Evolutionary conservation across 2,888 invertebrate species (phyloP).

Genomic region (Nomada ferruginata): DNA sequence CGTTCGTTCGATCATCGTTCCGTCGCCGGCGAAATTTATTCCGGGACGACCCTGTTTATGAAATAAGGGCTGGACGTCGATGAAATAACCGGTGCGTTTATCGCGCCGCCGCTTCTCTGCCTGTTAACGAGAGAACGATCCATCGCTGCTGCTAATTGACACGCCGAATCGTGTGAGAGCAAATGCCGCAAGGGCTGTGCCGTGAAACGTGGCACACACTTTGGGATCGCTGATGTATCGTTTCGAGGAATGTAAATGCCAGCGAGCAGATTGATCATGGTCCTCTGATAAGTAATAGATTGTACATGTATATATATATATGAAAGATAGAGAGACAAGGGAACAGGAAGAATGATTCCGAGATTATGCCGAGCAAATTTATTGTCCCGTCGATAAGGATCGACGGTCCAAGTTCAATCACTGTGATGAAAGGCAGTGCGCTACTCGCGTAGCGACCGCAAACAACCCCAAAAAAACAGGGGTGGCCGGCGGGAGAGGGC

Average conservation of each 20-base stretch:
- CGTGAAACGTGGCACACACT: background rate
- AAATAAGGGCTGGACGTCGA: slow-evolving; percentile 36
- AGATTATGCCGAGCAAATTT: slow-evolving; percentile 9
- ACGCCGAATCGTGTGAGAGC: slow-evolving; percentile 26
- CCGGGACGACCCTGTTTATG: slow-evolving; percentile 28
- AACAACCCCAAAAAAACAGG: slow-evolving; percentile 19
- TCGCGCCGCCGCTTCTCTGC: slow-evolving; percentile 5
- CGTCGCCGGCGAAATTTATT: slow-evolving; percentile 26
- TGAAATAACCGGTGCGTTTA: slow-evolving; percentile 48
- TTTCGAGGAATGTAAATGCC: background rate
- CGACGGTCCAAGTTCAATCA: background rate
- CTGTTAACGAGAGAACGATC: slow-evolving; percentile 46
- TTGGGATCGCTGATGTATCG: background rate
- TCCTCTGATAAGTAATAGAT: background rate
- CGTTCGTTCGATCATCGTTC: background rate
- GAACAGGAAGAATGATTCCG: background rate
- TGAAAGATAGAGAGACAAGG: background rate
- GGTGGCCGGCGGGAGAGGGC: slow-evolving; percentile 7
- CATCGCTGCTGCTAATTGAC: slow-evolving; percentile 47
- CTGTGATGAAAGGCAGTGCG: slow-evolving; percentile 16
- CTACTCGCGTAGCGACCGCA: background rate
- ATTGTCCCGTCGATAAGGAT: background rate
- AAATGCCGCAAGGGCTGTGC: slow-evolving; percentile 7
- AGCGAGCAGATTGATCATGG: slow-evolving; percentile 6
- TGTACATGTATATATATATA: background rate